These are phyloP conservation scores for Periplaneta americana DNA, from an alignment of 1,140 invertebrate genomes.

Conservation along the genomic window DNA sequence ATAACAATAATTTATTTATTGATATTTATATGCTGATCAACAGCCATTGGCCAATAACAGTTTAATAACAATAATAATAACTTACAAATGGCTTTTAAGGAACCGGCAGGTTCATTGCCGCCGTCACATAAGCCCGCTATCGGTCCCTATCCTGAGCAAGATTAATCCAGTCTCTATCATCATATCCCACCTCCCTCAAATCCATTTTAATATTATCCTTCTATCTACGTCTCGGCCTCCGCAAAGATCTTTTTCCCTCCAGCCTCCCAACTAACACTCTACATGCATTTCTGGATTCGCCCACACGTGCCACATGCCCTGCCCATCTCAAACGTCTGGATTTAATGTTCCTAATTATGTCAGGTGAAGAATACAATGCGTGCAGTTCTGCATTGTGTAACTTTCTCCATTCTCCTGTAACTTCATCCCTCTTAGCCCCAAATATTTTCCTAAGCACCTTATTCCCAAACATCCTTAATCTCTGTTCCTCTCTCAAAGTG, in stretches of 20 bases:
- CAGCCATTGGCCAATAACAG: too few relatives aligned
- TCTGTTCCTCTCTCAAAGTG: too few relatives aligned
- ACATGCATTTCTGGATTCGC: neutral
- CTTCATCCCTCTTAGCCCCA: neutral
- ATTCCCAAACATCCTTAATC: too few relatives aligned
- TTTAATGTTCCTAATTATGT: neutral
- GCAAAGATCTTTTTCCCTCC: neutral
- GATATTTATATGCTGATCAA: too few relatives aligned
- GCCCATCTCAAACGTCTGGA: neutral
- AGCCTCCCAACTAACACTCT: neutral
- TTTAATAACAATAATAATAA: too few relatives aligned
- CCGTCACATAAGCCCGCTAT: too few relatives aligned
- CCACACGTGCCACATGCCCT: neutral
- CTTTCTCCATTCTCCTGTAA: neutral
- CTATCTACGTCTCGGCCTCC: neutral
- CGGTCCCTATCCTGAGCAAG: too few relatives aligned
- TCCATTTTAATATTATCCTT: neutral
- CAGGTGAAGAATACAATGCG: neutral
- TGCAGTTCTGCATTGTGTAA: neutral
- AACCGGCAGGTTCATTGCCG: too few relatives aligned
- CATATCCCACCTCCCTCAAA: neutral
- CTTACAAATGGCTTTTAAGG: too few relatives aligned
- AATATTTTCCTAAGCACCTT: too few relatives aligned
- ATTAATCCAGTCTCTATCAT: too few relatives aligned
- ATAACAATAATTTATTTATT: too few relatives aligned